Evolutionary conservation across 2,797 vertebrate species (phyloP), one percentile per base, ranked within the genome.

Genomic region (Muscicapa striata): DNA sequence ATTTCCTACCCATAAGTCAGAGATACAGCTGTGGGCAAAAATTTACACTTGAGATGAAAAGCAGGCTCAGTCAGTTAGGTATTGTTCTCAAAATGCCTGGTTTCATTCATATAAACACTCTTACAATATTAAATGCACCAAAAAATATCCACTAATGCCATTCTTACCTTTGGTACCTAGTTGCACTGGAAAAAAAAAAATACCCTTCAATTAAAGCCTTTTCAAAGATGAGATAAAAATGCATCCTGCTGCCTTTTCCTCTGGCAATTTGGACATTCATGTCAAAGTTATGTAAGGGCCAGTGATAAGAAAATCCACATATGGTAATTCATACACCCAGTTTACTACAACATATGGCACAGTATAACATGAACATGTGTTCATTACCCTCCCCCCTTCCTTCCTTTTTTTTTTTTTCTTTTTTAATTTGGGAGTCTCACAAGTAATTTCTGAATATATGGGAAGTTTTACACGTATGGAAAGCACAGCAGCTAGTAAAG

Each of bases 301-400:
- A 96, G 46, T 92, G 66, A 92, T 18, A 92, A 91, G 93, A 89
- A 93, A 95, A 89, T 72, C 52, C 66, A 85, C 93, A 93, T 95
- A 94, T 89, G 93, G 81, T 51, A 87, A 92, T 84, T 91, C 69
- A 91, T 78, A 77, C 72, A 91, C 72, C 10, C 94, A 72, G 90
- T 95, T 95, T 95, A 95, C 95, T 94, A 92, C 30, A 94, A 72
- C 94, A 96, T 96, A 95, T 95, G 93, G 93, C 54, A 80, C 36
- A 54, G 68, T 40, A 81, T 54, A 93, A 95, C 0, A 8, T 45
- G 81, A 82, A 76, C 67, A 93, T 95, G 89, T 94, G 93, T 58
- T 95, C 57, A 2, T 41, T 66, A 63, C 36, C 27, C 29, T 14
- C 2, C 34, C 15, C 48, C 24, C 5, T 14, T n/a, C 4, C 36